Conservation (phyloP, 2,113 vertebrate species). For the Microtus richardsoni region DNA sequence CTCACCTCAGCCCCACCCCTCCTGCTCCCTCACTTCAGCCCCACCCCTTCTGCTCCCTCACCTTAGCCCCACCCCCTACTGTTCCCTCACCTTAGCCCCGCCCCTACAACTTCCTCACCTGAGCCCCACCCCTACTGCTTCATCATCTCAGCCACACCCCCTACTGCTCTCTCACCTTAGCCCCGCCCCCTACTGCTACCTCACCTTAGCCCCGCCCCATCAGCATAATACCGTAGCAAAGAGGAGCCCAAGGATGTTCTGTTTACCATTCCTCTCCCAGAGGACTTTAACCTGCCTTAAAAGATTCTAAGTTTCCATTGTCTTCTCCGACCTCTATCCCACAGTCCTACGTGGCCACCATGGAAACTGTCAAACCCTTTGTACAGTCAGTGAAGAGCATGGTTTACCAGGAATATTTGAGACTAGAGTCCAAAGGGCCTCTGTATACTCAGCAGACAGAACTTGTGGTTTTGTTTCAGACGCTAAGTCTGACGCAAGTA, state of each 20-base stretch:
- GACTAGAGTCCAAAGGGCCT: background rate
- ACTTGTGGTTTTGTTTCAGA: conserved; percentile 1
- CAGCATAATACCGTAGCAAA: background rate
- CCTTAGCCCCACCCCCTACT: background rate
- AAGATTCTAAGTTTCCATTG: background rate
- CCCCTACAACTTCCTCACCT: too few species aligned
- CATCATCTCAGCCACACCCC: too few species aligned
- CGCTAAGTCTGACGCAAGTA: conserved; percentile 57
- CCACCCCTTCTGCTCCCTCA: too few species aligned
- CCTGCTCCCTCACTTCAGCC: too few species aligned
- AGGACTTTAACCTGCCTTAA: background rate
- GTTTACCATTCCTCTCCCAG: background rate
- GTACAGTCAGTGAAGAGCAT: background rate
- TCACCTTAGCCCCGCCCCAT: background rate
- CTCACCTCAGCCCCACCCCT: too few species aligned
- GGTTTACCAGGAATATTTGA: background rate
- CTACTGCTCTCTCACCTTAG: background rate
- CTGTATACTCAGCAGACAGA: conserved; percentile 8
- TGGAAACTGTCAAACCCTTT: background rate
- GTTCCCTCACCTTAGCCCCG: background rate
- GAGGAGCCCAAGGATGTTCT: background rate
- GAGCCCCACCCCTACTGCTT: too few species aligned
- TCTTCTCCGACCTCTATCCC: background rate
- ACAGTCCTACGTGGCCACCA: background rate
- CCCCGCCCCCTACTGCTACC: too few species aligned